phyloP scores from a whole-genome alignment of 2,888 invertebrate genomes.

The Drymonia ruficornis region DNA sequence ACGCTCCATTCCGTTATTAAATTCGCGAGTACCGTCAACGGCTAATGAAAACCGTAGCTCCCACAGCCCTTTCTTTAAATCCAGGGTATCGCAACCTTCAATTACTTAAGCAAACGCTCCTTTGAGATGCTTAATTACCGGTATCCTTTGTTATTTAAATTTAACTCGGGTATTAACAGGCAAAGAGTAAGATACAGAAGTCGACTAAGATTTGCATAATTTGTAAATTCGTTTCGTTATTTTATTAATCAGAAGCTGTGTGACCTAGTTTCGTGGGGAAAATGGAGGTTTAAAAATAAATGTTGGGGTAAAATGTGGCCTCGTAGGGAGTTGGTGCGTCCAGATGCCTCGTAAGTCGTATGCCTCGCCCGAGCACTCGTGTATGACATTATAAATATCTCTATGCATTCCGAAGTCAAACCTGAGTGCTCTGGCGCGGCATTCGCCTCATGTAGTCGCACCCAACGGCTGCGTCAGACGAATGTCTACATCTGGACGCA shows the following conservation, averaged over 20 bases:
- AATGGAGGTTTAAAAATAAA: neutral
- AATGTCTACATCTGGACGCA: no score
- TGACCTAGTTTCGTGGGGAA: slow-evolving; percentile 1
- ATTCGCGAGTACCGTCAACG: slow-evolving; percentile 28
- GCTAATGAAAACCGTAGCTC: slow-evolving; percentile 27
- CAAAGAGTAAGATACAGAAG: slow-evolving; percentile 30
- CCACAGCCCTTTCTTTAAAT: slow-evolving; percentile 44
- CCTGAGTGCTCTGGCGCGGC: no score
- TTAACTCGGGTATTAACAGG: slow-evolving; percentile 43
- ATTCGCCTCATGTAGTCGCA: no score
- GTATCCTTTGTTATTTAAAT: slow-evolving; percentile 60
- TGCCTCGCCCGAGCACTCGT: no score
- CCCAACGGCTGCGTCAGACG: no score
- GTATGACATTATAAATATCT: no score
- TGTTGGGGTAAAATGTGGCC: neutral
- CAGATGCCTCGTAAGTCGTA: no score
- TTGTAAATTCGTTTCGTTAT: slow-evolving; percentile 5
- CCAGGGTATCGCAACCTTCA: slow-evolving; percentile 61
- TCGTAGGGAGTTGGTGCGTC: no score
- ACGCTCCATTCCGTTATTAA: slow-evolving; percentile 30
- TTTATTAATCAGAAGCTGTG: neutral
- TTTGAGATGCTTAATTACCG: slow-evolving; percentile 62
- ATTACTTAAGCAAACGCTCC: slow-evolving; percentile 63
- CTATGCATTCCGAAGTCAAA: no score
- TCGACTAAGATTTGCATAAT: slow-evolving; percentile 18